These are phyloP conservation scores for Sphinx pinastri DNA, from an alignment of 2,888 invertebrate genomes.

Conservation along the genomic window DNA sequence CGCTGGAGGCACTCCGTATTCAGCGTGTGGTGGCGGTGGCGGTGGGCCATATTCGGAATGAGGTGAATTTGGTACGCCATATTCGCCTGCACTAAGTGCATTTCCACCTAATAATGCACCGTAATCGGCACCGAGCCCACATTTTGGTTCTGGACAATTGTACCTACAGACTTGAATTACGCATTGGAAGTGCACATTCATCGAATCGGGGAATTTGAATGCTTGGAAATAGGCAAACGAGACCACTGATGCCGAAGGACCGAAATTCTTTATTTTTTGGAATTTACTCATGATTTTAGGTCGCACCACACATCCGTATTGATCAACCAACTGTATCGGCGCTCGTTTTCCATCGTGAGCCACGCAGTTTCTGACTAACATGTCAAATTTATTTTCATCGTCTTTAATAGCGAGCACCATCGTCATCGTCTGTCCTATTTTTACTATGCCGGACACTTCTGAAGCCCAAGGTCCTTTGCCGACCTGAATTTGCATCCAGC, in stretches of 20 bases:
- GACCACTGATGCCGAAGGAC: slow-evolving; percentile 96
- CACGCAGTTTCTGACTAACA: slow-evolving; percentile 96
- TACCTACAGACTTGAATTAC: slow-evolving; percentile 97
- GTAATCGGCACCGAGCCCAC: slow-evolving; percentile 88
- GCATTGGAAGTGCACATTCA: slow-evolving; percentile 99
- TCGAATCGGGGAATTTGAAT: slow-evolving; percentile 98
- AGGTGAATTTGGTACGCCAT: slow-evolving; percentile 82
- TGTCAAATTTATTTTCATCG: slow-evolving; percentile 97
- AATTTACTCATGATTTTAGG: slow-evolving; percentile 98
- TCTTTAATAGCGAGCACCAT: slow-evolving; percentile 98
- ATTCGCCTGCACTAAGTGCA: slow-evolving; percentile 85
- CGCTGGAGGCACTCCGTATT: slow-evolving; percentile 90
- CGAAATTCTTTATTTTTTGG: slow-evolving; percentile 98
- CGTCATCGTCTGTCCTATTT: slow-evolving; percentile 98
- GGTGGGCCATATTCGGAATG: slow-evolving; percentile 89
- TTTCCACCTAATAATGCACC: slow-evolving; percentile 86
- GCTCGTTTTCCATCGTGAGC: slow-evolving; percentile 97
- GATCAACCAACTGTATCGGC: slow-evolving; percentile 96
- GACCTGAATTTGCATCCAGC: slow-evolving; percentile 99
- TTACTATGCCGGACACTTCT: slow-evolving; percentile 97
- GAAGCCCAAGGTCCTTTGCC: slow-evolving; percentile 99
- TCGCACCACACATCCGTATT: slow-evolving; percentile 95
- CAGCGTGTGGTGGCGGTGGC: slow-evolving; percentile 85
- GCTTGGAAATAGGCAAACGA: slow-evolving; percentile 98
- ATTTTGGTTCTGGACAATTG: slow-evolving; percentile 96